Percentiles rank a stretch among this genome's conserved stretches.
phyloP scores from a whole-genome alignment of 2,113 vertebrate species.

The Megaptera novaeangliae region DNA sequence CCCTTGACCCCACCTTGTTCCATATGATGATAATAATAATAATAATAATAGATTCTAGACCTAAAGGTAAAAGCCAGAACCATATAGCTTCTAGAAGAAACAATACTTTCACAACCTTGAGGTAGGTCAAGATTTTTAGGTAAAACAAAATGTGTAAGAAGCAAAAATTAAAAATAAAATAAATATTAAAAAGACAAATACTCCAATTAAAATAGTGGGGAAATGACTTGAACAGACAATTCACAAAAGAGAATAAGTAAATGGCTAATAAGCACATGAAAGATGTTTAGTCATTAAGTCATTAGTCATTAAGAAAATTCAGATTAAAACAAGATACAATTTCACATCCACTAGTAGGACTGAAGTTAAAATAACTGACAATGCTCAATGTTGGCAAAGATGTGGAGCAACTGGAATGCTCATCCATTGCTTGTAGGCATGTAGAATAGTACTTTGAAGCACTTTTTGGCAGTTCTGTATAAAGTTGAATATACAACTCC shows the following conservation, averaged over 20 bases:
- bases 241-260: not conserved
- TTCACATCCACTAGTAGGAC: fast-evolving
- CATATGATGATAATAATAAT: not conserved
- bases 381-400: fast-evolving
- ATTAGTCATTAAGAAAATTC: too few relatives aligned
- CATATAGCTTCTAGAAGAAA: not conserved
- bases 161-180: not conserved
- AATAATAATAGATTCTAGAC: not conserved
- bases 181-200: not conserved
- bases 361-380: too few relatives aligned
- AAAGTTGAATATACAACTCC: not conserved
- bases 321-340: not conserved
- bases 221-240: not conserved
- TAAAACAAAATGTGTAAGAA: not conserved
- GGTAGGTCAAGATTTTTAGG: not conserved
- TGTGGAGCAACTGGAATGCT: not conserved
- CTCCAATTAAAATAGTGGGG: not conserved
- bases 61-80: not conserved
- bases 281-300: not conserved
- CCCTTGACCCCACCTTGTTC: not conserved
- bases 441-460: not conserved
- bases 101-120: not conserved
- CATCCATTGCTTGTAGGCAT: fast-evolving
- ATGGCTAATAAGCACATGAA: not conserved
- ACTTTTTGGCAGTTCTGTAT: not conserved